Evolutionary conservation across 2,113 vertebrate genomes (phyloP).

Genomic region (Lathamus discolor): DNA sequence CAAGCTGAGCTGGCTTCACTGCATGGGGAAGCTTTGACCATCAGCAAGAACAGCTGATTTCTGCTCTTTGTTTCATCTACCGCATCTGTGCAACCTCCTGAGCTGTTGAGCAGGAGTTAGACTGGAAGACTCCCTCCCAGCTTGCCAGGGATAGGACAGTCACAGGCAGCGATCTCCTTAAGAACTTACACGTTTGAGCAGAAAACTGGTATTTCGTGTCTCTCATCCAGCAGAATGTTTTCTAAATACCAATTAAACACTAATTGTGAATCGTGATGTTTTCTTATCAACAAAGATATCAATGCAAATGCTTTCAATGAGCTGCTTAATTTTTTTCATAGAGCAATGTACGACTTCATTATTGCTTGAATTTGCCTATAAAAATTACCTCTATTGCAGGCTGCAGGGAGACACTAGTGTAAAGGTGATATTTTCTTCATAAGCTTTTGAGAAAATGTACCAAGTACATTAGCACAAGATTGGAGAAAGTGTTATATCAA

Average conservation of each 20-base stretch:
- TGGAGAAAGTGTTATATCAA: neutral
- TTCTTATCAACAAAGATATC: neutral
- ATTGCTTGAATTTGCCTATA: conserved; percentile 12
- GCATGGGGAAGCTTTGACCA: neutral
- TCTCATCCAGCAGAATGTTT: conserved; percentile 11
- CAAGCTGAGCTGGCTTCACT: neutral
- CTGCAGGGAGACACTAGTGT: neutral
- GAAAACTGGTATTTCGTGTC: neutral
- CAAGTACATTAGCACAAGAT: neutral
- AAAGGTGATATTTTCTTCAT: neutral
- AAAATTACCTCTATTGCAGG: neutral
- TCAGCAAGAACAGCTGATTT: neutral
- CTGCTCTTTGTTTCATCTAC: neutral
- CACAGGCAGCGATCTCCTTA: fast-evolving
- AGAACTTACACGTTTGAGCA: neutral
- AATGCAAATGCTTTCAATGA: conserved; percentile 3
- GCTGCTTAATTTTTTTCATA: conserved; percentile 21
- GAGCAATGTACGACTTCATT: conserved; percentile 35
- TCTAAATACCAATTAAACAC: conserved; percentile 46
- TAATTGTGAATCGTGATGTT: conserved; percentile 17
- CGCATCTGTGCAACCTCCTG: neutral
- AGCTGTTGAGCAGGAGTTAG: neutral
- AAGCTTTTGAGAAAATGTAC: neutral
- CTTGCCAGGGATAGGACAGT: neutral
- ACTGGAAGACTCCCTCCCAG: neutral